Base-by-base conservation (phyloP, 1,140 invertebrate species). In the Drosophila kikkawai region DNA sequence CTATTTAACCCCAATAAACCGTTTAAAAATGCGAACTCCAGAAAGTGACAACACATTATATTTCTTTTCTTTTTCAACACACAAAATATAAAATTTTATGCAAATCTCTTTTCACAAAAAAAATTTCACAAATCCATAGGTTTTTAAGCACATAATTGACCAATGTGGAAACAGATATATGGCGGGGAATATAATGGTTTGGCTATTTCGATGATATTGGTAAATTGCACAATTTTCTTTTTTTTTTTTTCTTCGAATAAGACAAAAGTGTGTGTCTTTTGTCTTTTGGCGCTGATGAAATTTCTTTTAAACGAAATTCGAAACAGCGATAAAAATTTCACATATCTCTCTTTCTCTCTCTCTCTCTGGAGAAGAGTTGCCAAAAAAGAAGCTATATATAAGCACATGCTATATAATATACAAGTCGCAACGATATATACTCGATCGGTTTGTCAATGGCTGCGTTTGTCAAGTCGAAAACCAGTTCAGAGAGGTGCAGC, bases 51-150 rank as follows among this genome's bases (percentile, higher is more conserved):
- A 47, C 19, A 66, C 55, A n/a, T 34, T 32, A 22, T 45, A 2
- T 48, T 48, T 55, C n/a, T 19, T 19, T 17, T 12, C 7, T 19
- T 11, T 36, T 50, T 63, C 19, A 22, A 73, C 53, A 71, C 67
- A 73, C 75, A 75, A 75, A 75, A 86, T 70, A 65, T 76, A 45
- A 80, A 80, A 70, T 83, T 87, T 87, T 87, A 87, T 87, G 83
- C 84, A 83, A 87, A 87, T 88, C 65, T 59, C 67, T 67, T 67
- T 47, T 39, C n/a, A n/a, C 45, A 7, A 12, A 7, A 13, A 26
- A 81, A 82, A 82, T 82, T 82, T 82, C 79, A 80, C 65, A 77
- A 79, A 79, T 58, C 67, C 80, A 71, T 79, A 77, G 65, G 68
- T 82, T 53, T 73, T 69, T 73, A 87, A 87, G 75, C 85, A 37